phyloP scores from a whole-genome alignment of 2,113 vertebrate species.

The Setophaga coronata region DNA sequence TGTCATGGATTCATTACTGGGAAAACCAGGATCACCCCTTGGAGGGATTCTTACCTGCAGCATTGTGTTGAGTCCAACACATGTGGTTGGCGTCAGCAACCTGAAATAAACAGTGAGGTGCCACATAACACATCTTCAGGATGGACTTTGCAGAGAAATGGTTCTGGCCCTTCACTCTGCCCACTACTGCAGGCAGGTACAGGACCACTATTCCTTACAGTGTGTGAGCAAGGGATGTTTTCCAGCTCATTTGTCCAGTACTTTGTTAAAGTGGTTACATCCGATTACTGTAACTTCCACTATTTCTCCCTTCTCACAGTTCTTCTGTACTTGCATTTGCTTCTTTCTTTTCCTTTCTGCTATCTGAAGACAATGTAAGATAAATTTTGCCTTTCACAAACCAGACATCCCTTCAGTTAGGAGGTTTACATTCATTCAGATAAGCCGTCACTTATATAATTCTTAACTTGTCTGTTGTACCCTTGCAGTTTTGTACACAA shows the following conservation, averaged over 20 bases:
- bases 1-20: background rate
- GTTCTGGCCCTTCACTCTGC: background rate
- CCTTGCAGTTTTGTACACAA: background rate
- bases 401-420: background rate
- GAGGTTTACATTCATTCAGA: background rate
- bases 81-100: background rate
- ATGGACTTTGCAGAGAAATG: background rate
- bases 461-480: background rate
- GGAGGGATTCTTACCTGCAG: background rate
- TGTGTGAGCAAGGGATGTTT: background rate
- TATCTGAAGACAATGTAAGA: background rate
- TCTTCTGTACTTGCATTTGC: background rate
- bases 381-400: background rate
- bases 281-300: background rate
- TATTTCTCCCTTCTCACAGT: background rate
- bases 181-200: background rate
- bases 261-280: background rate
- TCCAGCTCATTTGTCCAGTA: background rate
- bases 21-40: background rate
- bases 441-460: background rate
- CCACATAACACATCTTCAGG: background rate
- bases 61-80: background rate
- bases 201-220: background rate
- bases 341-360: background rate
- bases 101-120: background rate